phyloP scores from a whole-genome alignment of 2,113 vertebrate species.

The Benitochromis conjunctus region DNA sequence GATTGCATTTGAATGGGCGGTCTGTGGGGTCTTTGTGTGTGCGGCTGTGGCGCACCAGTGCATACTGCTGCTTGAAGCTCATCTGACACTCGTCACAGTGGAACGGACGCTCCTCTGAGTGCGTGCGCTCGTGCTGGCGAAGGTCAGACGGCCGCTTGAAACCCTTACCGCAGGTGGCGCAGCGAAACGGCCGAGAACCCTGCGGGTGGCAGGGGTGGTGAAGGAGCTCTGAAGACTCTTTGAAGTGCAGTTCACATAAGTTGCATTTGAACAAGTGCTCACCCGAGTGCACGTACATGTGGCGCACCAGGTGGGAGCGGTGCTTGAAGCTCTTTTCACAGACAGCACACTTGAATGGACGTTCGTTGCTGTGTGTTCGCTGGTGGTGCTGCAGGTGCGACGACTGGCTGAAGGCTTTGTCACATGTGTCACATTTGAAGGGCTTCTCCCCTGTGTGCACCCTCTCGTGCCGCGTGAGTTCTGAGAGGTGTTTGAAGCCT shows the following conservation, averaged over 20 bases:
- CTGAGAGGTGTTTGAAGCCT: conserved; percentile 94
- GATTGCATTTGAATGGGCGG: conserved; percentile 87
- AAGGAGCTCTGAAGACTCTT: conserved; percentile 92
- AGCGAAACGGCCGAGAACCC: conserved; percentile 91
- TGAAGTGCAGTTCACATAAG: conserved; percentile 93
- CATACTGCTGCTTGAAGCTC: conserved; percentile 98
- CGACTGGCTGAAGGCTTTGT: conserved; percentile 98
- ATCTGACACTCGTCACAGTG: conserved; percentile 98
- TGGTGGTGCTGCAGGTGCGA: conserved; percentile 97
- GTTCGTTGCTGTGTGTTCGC: conserved; percentile 92
- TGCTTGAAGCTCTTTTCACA: conserved; percentile 99
- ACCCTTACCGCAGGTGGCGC: conserved; percentile 88
- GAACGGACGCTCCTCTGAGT: conserved; percentile 96
- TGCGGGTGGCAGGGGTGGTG: conserved; percentile 95
- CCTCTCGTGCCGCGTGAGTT: conserved; percentile 90
- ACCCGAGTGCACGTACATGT: conserved; percentile 95
- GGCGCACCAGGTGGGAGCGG: conserved; percentile 94
- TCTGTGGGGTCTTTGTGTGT: conserved; percentile 85
- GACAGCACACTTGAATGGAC: conserved; percentile 93
- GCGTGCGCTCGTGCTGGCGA: conserved; percentile 92
- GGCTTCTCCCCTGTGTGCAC: conserved; percentile 97
- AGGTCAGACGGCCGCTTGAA: conserved; percentile 95
- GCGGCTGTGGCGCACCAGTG: conserved; percentile 89
- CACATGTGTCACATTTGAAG: conserved; percentile 92
- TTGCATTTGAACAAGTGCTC: conserved; percentile 97